Evolutionary conservation across 1,140 invertebrate genomes (phyloP).

Genomic region (Sitodiplosis mosellana): DNA sequence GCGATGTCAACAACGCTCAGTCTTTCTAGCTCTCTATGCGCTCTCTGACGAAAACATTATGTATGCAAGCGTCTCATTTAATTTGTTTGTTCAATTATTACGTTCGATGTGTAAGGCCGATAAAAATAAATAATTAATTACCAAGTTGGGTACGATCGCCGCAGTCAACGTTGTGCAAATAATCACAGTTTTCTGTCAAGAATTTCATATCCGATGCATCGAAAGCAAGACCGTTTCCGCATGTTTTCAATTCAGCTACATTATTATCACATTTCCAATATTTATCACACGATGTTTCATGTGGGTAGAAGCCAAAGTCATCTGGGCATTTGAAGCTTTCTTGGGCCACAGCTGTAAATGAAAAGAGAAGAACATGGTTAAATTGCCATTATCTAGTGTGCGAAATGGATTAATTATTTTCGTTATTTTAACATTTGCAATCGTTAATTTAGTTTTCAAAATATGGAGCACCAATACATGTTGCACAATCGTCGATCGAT

Average conservation of each 20-base stretch:
- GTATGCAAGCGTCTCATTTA: background rate
- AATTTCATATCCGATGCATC: constrained; percentile 74
- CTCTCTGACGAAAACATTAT: background rate
- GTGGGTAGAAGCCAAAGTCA: constrained; percentile 86
- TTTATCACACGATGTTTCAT: constrained; percentile 77
- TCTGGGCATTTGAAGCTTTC: constrained; percentile 84
- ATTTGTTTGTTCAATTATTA: background rate
- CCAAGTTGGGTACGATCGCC: constrained; percentile 69
- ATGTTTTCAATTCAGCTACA: constrained; percentile 72
- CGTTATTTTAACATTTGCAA: too few relatives aligned
- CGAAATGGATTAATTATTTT: too few relatives aligned
- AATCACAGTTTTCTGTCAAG: constrained; percentile 86
- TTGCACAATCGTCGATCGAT: too few relatives aligned
- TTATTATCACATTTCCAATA: constrained; percentile 91
- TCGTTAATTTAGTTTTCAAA: too few relatives aligned
- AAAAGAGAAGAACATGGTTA: constrained; percentile 8
- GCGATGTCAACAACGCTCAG: background rate
- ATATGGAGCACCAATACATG: too few relatives aligned
- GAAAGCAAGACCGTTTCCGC: constrained; percentile 86
- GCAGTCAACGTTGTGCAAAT: constrained; percentile 89
- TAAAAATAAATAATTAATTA: constrained; percentile 18
- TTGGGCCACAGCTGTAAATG: constrained; percentile 42
- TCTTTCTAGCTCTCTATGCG: background rate
- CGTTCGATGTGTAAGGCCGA: too few relatives aligned
- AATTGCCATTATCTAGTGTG: too few relatives aligned